Evolutionary conservation across 2,113 vertebrate species (phyloP), one percentile per base, ranked within the genome.

Genomic region (Mola mola): DNA sequence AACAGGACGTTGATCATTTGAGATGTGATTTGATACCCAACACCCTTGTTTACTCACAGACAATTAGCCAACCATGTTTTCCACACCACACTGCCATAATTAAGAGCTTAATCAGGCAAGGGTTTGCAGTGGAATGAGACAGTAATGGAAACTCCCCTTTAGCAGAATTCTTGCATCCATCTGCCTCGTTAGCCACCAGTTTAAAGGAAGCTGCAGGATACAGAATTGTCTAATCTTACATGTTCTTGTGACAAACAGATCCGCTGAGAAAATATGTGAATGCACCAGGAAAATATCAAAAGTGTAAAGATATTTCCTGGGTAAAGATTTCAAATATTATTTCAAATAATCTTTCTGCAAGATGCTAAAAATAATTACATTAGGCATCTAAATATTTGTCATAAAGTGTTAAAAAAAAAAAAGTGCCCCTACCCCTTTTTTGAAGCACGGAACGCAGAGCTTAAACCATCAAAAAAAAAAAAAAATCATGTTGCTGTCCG

Each of bases 21-120:
- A 66, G 19, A 64, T 70, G 70, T 22, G 33, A 79, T 78, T 64
- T 77, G 57, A 72, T 70, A 67, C 63, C 60, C 48, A 79, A 75
- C 62, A 41, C 46, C 34, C 50, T 70, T 83, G 77, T 83, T 79
- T 84, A 71, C 65, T 28, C 61, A 69, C 58, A 78, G 34, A 81
- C 77, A 79, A 82, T 81, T 80, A 85, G 58, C 59, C 70, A 66
- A 64, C 50, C 71, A 60, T 76, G 82, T 68, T 51, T 83, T 83
- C 59, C 48, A 49, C 68, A 42, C 22, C 17, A 25, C 58, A 36
- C 24, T 8, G 3, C 55, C 21, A 65, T 86, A 86, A 87, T 87
- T 73, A 86, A 61, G 65, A 62, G 58, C 49, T 66, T 84, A 83
- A 87, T 83, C 62, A 76, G 72, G 67, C 62, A 59, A 66, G 38